Percentiles rank a stretch among this genome's conserved stretches.
These are phyloP conservation scores for Nothocercus julius DNA, from an alignment of 2,113 vertebrate genomes.

Conservation along the genomic window DNA sequence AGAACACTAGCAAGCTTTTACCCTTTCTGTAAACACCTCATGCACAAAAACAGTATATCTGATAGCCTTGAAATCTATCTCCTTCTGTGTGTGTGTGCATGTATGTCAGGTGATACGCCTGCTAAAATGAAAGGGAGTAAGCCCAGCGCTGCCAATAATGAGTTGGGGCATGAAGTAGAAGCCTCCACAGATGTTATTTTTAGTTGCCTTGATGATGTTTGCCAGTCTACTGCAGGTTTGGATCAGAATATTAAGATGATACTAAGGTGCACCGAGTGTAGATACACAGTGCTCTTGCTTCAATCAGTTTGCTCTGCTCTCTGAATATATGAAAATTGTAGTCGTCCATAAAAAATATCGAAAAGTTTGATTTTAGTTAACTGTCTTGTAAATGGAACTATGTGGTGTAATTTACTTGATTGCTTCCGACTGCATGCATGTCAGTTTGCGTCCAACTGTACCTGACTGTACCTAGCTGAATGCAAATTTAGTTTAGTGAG, in stretches of 20 bases:
- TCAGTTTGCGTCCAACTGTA: background rate
- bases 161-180: background rate
- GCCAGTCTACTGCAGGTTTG: background rate
- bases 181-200: background rate
- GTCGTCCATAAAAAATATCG: background rate
- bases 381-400: conserved; percentile 14
- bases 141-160: background rate
- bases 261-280: background rate
- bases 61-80: background rate
- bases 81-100: background rate
- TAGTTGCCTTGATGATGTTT: background rate
- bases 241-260: background rate
- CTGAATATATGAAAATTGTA: conserved; percentile 3
- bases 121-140: background rate
- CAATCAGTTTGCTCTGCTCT: background rate
- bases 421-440: background rate
- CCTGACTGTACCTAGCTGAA: background rate
- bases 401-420: background rate
- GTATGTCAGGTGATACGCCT: background rate
- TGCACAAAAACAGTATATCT: background rate
- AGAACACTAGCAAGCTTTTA: background rate
- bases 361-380: background rate
- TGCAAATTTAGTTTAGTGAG: background rate
- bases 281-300: background rate
- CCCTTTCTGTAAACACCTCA: background rate